Percentiles rank a stretch among this genome's conserved stretches.
These are phyloP conservation scores for Caenorhabditis afra DNA, from an alignment of 2,888 invertebrate species.

Conservation along the genomic window DNA sequence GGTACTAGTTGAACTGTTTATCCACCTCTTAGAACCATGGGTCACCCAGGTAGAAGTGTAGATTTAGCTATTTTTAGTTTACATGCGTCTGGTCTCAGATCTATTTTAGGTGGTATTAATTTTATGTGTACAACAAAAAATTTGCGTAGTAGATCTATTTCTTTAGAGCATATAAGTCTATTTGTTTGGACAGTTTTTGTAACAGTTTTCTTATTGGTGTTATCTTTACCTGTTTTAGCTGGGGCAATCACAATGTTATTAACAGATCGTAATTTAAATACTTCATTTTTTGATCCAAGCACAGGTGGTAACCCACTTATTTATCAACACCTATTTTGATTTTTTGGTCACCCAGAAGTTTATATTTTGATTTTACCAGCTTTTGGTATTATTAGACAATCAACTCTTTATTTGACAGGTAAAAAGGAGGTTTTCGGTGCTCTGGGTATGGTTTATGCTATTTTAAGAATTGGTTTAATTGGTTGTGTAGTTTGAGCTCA, in stretches of 20 bases:
- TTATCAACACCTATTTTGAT: constrained; percentile 91
- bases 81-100: constrained; percentile 85
- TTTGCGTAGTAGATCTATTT: constrained; percentile 85
- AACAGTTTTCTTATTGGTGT: constrained; percentile 85
- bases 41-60: constrained; percentile 86
- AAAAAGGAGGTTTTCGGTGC: constrained; percentile 77
- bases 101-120: constrained; percentile 87
- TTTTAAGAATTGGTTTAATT: constrained; percentile 88
- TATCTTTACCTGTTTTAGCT: constrained; percentile 88
- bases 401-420: constrained; percentile 86
- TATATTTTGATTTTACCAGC: constrained; percentile 90
- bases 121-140: constrained; percentile 88
- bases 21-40: constrained; percentile 85
- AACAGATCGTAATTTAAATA: constrained; percentile 89
- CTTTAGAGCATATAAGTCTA: constrained; percentile 85
- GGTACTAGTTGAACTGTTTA: constrained; percentile 89
- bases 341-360: constrained; percentile 91
- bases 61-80: constrained; percentile 88
- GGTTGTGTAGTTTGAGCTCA: constrained; percentile 91
- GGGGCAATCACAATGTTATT: constrained; percentile 89
- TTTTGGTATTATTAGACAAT: constrained; percentile 89
- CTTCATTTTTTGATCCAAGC: constrained; percentile 88
- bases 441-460: constrained; percentile 86
- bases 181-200: constrained; percentile 87
- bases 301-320: constrained; percentile 89